Evolutionary conservation across 2,113 vertebrate genomes (phyloP).

Genomic region (Shinisaurus crocodilurus): DNA sequence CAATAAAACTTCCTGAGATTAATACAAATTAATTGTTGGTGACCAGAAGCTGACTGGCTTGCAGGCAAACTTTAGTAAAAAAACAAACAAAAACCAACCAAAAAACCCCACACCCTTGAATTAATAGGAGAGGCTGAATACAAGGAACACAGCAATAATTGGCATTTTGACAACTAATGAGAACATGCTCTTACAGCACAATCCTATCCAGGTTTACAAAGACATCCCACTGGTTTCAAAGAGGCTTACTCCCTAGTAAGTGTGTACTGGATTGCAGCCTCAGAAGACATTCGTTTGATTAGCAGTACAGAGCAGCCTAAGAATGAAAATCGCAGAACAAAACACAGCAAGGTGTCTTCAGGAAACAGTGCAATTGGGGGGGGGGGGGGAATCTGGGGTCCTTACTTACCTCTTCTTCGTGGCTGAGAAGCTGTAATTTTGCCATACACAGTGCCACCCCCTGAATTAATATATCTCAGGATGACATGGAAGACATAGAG

Average conservation of each 20-base stretch:
- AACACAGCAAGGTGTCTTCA: slow-evolving; percentile 47
- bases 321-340: slow-evolving; percentile 35
- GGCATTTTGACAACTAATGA: neutral
- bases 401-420: slow-evolving; percentile 87
- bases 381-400: slow-evolving; percentile 52
- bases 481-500: slow-evolving; percentile 82
- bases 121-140: neutral
- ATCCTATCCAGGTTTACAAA: neutral
- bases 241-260: neutral
- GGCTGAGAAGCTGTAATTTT: slow-evolving; percentile 91
- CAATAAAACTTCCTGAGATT: neutral
- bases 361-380: slow-evolving; percentile 49
- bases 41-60: neutral
- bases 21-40: neutral
- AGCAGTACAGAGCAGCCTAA: neutral
- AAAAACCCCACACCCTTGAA: too few species aligned
- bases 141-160: neutral
- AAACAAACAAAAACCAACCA: too few species aligned
- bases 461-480: slow-evolving; percentile 78
- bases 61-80: neutral
- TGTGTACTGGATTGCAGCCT: neutral
- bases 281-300: neutral
- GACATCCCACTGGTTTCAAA: neutral
- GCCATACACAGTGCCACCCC: slow-evolving; percentile 82
- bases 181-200: neutral